phyloP scores from a whole-genome alignment of 2,888 invertebrate species.

The Spisula solida region DNA sequence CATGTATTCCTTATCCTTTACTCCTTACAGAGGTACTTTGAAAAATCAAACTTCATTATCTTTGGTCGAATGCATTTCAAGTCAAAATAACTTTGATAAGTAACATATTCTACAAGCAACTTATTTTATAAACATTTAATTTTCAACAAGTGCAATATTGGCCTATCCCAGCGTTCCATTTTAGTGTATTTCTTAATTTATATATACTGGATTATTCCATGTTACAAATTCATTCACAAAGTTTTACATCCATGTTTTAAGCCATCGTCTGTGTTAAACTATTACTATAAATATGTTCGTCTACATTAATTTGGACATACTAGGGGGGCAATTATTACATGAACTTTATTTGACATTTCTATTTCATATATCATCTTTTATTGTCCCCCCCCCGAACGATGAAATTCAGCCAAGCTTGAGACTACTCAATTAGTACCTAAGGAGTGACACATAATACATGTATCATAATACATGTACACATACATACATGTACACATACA shows the following conservation, averaged over 20 bases:
- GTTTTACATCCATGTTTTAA: neutral
- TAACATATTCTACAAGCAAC: too few species aligned
- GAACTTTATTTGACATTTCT: slow-evolving; percentile 24
- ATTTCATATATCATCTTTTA: slow-evolving; percentile 11
- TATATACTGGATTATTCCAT: too few species aligned
- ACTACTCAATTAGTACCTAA: neutral
- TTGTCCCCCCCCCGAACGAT: neutral
- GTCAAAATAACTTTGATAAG: too few species aligned
- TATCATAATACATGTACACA: neutral
- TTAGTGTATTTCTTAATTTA: too few species aligned
- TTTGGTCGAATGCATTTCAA: too few species aligned
- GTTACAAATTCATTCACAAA: neutral
- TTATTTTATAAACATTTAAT: too few species aligned
- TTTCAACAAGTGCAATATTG: too few species aligned
- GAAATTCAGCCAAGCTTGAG: neutral
- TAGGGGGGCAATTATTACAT: neutral
- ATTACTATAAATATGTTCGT: too few species aligned
- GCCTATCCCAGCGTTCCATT: too few species aligned
- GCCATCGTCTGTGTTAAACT: neutral
- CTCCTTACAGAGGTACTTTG: too few species aligned
- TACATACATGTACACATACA: neutral
- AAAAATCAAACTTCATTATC: too few species aligned
- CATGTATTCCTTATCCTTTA: too few species aligned
- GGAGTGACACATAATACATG: neutral
- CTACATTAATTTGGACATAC: neutral